These are phyloP conservation scores for Steromphala cineraria DNA, from an alignment of 2,888 invertebrate genomes.

Conservation along the genomic window DNA sequence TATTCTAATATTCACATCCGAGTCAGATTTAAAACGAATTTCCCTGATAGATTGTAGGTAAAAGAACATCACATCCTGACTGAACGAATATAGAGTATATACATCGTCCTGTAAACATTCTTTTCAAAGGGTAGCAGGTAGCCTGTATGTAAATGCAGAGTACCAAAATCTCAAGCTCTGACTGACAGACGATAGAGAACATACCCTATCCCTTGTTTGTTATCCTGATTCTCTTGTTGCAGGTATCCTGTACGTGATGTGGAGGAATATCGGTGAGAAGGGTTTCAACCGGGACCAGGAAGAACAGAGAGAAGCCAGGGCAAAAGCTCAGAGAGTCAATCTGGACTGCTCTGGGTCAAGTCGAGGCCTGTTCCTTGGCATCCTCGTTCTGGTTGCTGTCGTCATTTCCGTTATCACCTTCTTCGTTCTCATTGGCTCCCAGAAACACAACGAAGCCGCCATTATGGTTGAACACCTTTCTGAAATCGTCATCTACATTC, in stretches of 20 bases:
- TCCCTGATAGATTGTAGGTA: too few species aligned
- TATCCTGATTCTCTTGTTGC: slow-evolving; percentile 9
- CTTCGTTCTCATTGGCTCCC: slow-evolving; percentile 88
- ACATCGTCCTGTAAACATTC: too few species aligned
- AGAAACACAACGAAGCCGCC: slow-evolving; percentile 87
- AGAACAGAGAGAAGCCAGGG: slow-evolving; percentile 34
- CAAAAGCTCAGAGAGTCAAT: slow-evolving; percentile 36
- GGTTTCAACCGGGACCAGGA: slow-evolving; percentile 27
- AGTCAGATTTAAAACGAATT: too few species aligned
- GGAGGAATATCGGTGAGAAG: slow-evolving; percentile 84
- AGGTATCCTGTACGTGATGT: slow-evolving; percentile 95
- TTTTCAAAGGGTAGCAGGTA: too few species aligned
- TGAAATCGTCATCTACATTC: slow-evolving; percentile 89
- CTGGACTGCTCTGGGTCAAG: slow-evolving; percentile 95
- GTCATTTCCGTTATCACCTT: slow-evolving; percentile 88
- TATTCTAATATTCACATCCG: too few species aligned
- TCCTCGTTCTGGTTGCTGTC: slow-evolving; percentile 80
- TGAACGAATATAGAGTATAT: too few species aligned
- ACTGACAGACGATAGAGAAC: too few species aligned
- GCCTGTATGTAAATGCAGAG: too few species aligned
- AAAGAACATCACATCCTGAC: too few species aligned
- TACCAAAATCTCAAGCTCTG: too few species aligned
- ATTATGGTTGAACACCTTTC: slow-evolving; percentile 94
- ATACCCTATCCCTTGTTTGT: not conserved
- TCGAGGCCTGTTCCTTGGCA: slow-evolving; percentile 86